Conservation (phyloP, 2,888 invertebrate genomes). For the Apotomis betuletana region DNA sequence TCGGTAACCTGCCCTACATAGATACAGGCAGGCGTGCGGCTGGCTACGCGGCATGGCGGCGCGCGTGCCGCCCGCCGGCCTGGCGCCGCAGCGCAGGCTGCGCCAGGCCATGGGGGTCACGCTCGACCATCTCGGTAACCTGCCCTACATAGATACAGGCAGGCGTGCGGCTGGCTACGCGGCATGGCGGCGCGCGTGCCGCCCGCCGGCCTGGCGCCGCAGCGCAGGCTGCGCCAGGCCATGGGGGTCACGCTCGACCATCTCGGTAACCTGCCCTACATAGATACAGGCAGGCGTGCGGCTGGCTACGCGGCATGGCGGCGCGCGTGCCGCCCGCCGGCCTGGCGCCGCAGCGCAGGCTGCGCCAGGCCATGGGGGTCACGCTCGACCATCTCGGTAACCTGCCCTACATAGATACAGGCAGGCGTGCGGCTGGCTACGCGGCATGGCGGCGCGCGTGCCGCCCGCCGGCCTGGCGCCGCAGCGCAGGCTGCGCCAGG, state of each 20-base stretch:
- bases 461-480: constrained; percentile 88
- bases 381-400: constrained; percentile 71
- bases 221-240: constrained; percentile 86
- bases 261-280: constrained; percentile 19
- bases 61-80: constrained; percentile 87
- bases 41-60: constrained; percentile 90
- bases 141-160: constrained; percentile 79
- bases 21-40: constrained; percentile 83
- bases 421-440: constrained; percentile 85
- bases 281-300: constrained; percentile 81
- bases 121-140: constrained; percentile 73
- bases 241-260: constrained; percentile 87
- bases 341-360: constrained; percentile 85
- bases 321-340: constrained; percentile 89
- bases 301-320: constrained; percentile 89
- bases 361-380: constrained; percentile 91
- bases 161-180: constrained; percentile 87
- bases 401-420: too few species aligned
- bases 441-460: constrained; percentile 89
- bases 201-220: constrained; percentile 87
- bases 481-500: constrained; percentile 85
- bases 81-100: constrained; percentile 85
- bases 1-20: constrained; percentile 45
- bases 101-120: constrained; percentile 91
- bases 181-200: constrained; percentile 90